Evolutionary conservation across 2,113 vertebrate species (phyloP), one percentile per base, ranked within the genome.

Genomic region (Lanius ludovicianus): DNA sequence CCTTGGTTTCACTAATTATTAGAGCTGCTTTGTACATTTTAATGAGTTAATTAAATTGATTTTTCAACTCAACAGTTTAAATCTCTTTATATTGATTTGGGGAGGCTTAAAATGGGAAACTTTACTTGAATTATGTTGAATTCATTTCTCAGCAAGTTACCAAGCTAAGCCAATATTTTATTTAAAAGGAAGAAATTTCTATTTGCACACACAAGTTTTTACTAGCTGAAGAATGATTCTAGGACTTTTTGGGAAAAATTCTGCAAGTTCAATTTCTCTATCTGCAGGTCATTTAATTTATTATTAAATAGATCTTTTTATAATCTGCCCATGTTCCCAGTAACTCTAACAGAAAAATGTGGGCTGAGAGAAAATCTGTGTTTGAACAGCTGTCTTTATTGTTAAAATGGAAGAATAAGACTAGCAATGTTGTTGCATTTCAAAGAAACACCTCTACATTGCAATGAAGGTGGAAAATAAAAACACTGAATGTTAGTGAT

Each of bases 311-410:
- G 9, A n/a, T 8, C 3, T 67, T 88, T 78, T 67, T 52, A 11
- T 53, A n/a, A 14, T 64, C 17, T 1, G 1, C 1, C 1, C 7
- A 7, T n/a, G 30, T 10, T 68, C 37, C 13, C 21, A 59, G 21
- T 37, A 86, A 46, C 10, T 69, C 7, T 10, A 74, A 31, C 2
- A 55, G 64, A 62, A 82, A 67, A 33, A 4, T 5, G 4, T 30
- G 7, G 14, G 1, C 6, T 78, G 6, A 41, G 35, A 57, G 37
- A 78, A 78, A 74, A 82, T 23, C 9, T 21, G 9, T 30, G 7
- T 46, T 79, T 70, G 31, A 83, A 73, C 37, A 77, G 10, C 10
- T 68, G 19, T 41, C 15, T 73, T 60, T 60, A 62, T 30, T 46
- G 3, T 69, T 73, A 47, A 64, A 59, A 49, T 11, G 27, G 19